Percentiles rank a stretch among this genome's conserved stretches.
phyloP scores from a whole-genome alignment of 37 sponge, comb jelly and placozoan species.

The Theonella swinhoei region DNA sequence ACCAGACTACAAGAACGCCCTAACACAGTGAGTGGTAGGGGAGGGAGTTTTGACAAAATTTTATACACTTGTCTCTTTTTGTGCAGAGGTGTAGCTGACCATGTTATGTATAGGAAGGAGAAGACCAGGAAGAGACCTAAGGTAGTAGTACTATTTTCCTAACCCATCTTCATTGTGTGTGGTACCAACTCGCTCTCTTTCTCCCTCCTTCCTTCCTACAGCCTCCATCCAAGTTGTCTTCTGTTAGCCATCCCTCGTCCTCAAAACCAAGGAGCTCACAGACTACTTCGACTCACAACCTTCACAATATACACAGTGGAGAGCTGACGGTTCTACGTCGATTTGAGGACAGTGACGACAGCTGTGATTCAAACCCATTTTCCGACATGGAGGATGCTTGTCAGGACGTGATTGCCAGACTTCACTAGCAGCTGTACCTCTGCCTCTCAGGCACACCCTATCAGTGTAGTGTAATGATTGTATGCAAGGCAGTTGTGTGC shows the following conservation, averaged over 20 bases:
- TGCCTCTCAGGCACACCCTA: too few relatives aligned
- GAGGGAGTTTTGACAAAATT: too few relatives aligned
- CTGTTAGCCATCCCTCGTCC: too few relatives aligned
- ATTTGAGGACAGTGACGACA: slow-evolving; percentile 46
- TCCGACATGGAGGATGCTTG: slow-evolving; percentile 22
- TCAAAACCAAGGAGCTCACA: too few relatives aligned
- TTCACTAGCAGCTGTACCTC: background rate
- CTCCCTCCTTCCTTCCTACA: too few relatives aligned
- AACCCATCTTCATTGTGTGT: too few relatives aligned
- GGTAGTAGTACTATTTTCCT: too few relatives aligned
- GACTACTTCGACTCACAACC: too few relatives aligned
- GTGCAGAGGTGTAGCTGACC: slow-evolving; percentile 11
- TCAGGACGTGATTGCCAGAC: background rate
- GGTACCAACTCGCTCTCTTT: too few relatives aligned
- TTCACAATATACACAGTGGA: slow-evolving; percentile 23
- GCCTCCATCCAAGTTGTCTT: too few relatives aligned
- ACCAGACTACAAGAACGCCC: slow-evolving; percentile 16
- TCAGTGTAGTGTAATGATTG: too few relatives aligned
- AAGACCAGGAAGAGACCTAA: slow-evolving; percentile 12
- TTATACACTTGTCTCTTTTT: background rate
- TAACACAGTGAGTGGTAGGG: slow-evolving; percentile 6
- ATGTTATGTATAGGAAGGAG: slow-evolving; percentile 11
- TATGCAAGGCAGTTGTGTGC: too few relatives aligned
- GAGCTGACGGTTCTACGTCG: slow-evolving; percentile 2
- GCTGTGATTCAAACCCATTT: slow-evolving; percentile 13